phyloP scores from a whole-genome alignment of 2,113 vertebrate genomes.

The Laticauda colubrina region DNA sequence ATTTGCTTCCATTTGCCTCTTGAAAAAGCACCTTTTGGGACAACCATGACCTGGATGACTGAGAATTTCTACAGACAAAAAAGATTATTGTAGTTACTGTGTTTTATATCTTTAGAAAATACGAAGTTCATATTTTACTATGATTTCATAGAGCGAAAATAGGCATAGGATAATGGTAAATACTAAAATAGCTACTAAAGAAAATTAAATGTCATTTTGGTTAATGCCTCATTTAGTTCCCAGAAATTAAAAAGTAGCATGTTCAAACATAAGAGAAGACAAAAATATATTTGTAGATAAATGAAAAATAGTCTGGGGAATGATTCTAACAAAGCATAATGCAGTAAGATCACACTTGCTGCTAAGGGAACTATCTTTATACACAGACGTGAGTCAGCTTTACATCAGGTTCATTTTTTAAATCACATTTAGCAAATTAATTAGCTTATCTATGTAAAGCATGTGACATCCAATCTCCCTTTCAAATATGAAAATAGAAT shows the following conservation, averaged over 20 bases:
- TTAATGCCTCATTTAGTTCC: background rate
- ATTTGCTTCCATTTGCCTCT: no score
- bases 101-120: background rate
- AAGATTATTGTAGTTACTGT: background rate
- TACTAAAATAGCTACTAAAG: background rate
- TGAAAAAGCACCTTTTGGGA: no score
- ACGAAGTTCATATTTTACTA: background rate
- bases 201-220: background rate
- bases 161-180: background rate
- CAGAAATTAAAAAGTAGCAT: background rate
- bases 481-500: background rate
- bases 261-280: background rate
- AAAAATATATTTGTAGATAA: background rate
- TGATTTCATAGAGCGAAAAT: background rate
- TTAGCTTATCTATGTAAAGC: background rate
- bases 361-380: background rate
- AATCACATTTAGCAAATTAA: background rate
- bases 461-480: background rate
- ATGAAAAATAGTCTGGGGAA: background rate
- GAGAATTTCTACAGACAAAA: background rate
- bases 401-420: no score
- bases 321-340: background rate
- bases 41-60: no score
- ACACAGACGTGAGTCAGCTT: background rate
- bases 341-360: background rate